These are phyloP conservation scores for Epsilonema sp. DNA, from an alignment of 2,888 invertebrate species.

Conservation along the genomic window DNA sequence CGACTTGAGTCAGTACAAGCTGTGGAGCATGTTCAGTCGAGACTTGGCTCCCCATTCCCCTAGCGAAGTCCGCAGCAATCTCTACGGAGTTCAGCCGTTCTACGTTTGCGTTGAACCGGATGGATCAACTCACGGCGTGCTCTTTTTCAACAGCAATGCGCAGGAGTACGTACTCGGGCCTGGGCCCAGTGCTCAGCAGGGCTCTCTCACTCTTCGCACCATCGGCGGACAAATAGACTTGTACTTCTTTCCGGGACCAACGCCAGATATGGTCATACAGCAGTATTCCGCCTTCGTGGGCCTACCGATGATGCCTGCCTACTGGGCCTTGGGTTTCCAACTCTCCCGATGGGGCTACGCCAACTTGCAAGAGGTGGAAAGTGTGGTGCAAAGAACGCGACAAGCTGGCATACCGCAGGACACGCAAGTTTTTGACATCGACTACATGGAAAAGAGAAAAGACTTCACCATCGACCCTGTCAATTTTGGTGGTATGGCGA, in stretches of 20 bases:
- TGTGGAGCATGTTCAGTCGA: slow-evolving; percentile 24
- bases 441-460: slow-evolving; percentile 53
- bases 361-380: not conserved
- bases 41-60: slow-evolving; percentile 15
- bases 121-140: slow-evolving; percentile 1
- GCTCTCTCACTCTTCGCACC: slow-evolving; percentile 21
- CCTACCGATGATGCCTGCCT: slow-evolving; percentile 46
- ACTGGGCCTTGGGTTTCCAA: slow-evolving; percentile 50
- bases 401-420: slow-evolving; percentile 28
- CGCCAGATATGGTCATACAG: slow-evolving; percentile 39
- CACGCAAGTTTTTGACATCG: slow-evolving; percentile 55
- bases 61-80: not conserved
- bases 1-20: slow-evolving; percentile 21
- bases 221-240: slow-evolving; percentile 63
- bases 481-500: slow-evolving; percentile 18
- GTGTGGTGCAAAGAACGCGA: not conserved
- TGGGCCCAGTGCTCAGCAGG: no score
- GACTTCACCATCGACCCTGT: slow-evolving; percentile 52
- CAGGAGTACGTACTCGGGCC: slow-evolving; percentile 2
- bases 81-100: slow-evolving; percentile 7
- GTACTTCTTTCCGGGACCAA: slow-evolving; percentile 49
- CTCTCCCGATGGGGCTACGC: slow-evolving; percentile 44
- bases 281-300: slow-evolving; percentile 53
- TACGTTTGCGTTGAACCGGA: slow-evolving; percentile 1
- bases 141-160: slow-evolving; percentile 4